Conservation (phyloP, 2,888 invertebrate species). For the Rhaphigaster nebulosa region DNA sequence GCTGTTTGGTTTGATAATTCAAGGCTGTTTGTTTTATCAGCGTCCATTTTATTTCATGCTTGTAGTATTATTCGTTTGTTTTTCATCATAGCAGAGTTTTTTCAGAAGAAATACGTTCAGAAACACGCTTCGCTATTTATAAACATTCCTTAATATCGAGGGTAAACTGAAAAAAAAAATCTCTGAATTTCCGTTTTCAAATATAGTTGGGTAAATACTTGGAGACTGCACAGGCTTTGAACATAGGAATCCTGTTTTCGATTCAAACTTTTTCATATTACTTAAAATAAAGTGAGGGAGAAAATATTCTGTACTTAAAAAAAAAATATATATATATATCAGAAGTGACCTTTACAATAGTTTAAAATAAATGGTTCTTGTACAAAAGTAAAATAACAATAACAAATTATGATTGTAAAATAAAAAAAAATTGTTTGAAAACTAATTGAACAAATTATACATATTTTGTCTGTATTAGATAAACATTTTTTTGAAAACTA, state of each 20-base stretch:
- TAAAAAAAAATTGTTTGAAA: too few relatives aligned
- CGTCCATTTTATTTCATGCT: neutral
- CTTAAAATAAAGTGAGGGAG: too few relatives aligned
- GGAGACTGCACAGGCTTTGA: neutral
- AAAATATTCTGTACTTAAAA: too few relatives aligned
- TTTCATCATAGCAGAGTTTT: neutral
- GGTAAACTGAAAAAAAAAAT: neutral
- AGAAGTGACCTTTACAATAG: too few relatives aligned
- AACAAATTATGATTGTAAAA: too few relatives aligned
- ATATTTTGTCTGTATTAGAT: too few relatives aligned
- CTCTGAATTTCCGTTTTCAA: neutral
- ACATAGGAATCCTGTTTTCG: neutral
- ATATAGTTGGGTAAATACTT: neutral
- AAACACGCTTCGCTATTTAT: neutral
- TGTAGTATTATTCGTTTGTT: neutral
- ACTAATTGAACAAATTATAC: too few relatives aligned
- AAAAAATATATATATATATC: too few relatives aligned
- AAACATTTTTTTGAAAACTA: too few relatives aligned
- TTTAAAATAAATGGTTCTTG: too few relatives aligned
- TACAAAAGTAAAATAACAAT: too few relatives aligned
- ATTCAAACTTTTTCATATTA: neutral
- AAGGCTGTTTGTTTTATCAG: neutral
- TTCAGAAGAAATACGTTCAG: neutral
- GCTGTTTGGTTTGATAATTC: neutral
- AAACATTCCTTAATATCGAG: neutral